Conservation (phyloP, 1,140 invertebrate genomes). For the Aphis gossypii region DNA sequence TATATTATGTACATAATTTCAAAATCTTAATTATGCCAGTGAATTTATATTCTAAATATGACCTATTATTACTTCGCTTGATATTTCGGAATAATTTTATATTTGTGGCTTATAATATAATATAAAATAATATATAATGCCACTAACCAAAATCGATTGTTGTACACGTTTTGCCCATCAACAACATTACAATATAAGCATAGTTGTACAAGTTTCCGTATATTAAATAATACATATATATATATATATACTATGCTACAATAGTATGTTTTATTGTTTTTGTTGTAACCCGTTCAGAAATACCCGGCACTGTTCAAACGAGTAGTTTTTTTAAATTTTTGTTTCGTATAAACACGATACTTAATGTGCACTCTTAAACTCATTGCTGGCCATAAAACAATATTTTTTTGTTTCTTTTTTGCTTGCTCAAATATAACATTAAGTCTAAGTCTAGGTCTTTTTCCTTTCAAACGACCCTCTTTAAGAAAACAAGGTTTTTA, state of each 20-base stretch:
- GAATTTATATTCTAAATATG: neutral
- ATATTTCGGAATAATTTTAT: neutral
- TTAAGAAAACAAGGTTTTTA: neutral
- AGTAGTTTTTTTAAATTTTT: constrained; percentile 5
- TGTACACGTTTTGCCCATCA: neutral
- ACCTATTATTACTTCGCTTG: neutral
- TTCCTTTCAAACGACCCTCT: constrained; percentile 17
- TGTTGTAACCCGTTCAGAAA: too few relatives aligned
- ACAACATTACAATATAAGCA: neutral
- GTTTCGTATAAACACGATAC: constrained; percentile 17
- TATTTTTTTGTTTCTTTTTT: neutral
- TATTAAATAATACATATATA: neutral
- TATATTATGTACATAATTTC: neutral
- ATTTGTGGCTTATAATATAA: neutral
- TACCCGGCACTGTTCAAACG: constrained; percentile 13
- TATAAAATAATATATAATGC: neutral
- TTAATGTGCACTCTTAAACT: neutral
- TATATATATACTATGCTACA: neutral
- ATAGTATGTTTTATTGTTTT: constrained; percentile 45
- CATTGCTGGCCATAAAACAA: neutral
- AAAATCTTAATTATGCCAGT: neutral
- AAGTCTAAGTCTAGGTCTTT: constrained; percentile 4
- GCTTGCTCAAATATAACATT: neutral
- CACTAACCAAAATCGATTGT: neutral
- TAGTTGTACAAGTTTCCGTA: neutral